Base-by-base conservation (phyloP, 2,797 vertebrate genomes). In the Sternotherus odoratus region DNA sequence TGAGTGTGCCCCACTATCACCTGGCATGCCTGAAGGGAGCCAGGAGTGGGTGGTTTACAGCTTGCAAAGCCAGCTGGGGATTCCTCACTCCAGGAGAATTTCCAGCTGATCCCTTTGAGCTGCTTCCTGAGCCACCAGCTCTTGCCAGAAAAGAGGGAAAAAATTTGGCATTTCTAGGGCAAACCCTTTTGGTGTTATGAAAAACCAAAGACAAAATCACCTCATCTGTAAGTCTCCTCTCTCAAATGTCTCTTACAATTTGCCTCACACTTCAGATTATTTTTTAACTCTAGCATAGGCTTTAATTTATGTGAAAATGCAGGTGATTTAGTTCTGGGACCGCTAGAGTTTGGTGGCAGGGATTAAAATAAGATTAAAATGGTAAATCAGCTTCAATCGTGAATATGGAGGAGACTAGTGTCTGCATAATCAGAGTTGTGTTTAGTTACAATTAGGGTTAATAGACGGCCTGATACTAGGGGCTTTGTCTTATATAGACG, bases 141-240 rank as follows among this genome's bases (percentile, higher is more conserved):
- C 89, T 57, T 77, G 15, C n/a, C 66, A 21, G 60, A 93, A 54
- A 8, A 77, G 19, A 39, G 46, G 30, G 79, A 90, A 85, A 69
- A 9, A 87, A 46, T 26, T 50, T 93, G 48, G 46, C 77, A n/a
- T 85, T 83, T 94, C 79, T 57, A 81, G 77, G 50, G 50, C 66
- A 23, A 81, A 48, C 6, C 54, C n/a, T 91, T 93, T 85, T 77
- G 26, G 53, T 79, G 13, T 36, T 51, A 33, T 75, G 3, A 53
- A 79, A 36, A 81, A 24, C 24, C 33, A 92, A 54, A 86, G 12
- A 56, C 78, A 5, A 2, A 16, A 54, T 85, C 36, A 84, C 26
- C 13, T 86, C 4, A 80, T 83, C 36, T 90, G 74, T 36, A 57
- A 86, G 5, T 46, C 94, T 89, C 12, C 19, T 79, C 17, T 83